Conservation (phyloP, 1,140 invertebrate species). For the Drosophila biarmipes region DNA sequence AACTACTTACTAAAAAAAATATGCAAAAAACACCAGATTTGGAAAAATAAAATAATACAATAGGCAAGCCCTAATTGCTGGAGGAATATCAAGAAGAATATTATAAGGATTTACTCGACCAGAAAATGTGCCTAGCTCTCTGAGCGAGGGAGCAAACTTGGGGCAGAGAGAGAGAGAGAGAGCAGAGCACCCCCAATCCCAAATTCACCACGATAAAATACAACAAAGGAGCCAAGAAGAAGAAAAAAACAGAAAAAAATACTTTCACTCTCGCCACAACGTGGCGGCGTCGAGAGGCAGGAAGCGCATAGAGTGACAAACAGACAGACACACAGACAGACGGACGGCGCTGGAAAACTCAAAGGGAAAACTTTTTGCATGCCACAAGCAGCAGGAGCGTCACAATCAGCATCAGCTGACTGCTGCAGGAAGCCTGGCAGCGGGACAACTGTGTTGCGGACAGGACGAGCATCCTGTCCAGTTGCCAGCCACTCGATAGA, state of each 20-base stretch:
- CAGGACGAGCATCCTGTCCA: constrained; percentile 45
- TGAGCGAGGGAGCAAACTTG: constrained; percentile 25
- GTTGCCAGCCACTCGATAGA: constrained; percentile 66
- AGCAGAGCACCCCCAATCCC: constrained; percentile 14
- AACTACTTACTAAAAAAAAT: not conserved
- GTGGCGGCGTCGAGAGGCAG: constrained; percentile 76
- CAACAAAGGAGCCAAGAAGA: constrained; percentile 29
- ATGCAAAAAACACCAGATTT: not conserved
- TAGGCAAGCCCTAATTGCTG: not conserved
- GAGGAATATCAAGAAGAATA: constrained; percentile 28
- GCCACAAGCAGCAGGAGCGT: constrained; percentile 46
- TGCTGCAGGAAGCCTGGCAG: constrained; percentile 70
- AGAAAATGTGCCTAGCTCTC: constrained; percentile 55
- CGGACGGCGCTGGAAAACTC: constrained; percentile 50
- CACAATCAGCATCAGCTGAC: constrained; percentile 67
- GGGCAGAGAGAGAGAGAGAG: not conserved
- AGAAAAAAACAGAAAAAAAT: constrained; percentile 30
- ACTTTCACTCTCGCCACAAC: constrained; percentile 80
- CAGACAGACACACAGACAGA: constrained; percentile 30
- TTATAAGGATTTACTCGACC: constrained; percentile 47
- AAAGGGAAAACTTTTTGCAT: constrained; percentile 55
- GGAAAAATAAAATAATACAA: not conserved
- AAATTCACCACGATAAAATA: constrained; percentile 53
- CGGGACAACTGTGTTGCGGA: constrained; percentile 46
- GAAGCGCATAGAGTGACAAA: constrained; percentile 77